Base-by-base conservation (phyloP, 2,797 vertebrate genomes). In the Chaunax sp. region DNA sequence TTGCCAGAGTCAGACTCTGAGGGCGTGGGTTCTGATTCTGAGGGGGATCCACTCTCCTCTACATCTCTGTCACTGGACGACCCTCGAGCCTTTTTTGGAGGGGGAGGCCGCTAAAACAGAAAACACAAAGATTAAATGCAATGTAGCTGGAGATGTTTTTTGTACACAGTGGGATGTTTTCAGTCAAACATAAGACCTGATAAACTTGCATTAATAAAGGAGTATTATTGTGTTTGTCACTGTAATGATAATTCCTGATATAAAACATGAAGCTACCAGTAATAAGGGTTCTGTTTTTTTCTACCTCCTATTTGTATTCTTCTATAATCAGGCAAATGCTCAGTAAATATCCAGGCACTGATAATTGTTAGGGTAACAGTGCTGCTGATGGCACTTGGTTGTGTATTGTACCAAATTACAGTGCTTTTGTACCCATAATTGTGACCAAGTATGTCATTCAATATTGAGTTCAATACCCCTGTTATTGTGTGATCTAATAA, bases 1-100 rank as follows among this genome's bases (percentile, higher is more conserved):
- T 98, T 98, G 57, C 95, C 96, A 0, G 96, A 97, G 78, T 97
- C 97, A 0, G 96, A 98, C 7, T 94, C 94, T 44, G 96, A 97
- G 47, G 97, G 95, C 0, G 96, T 96, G 26, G 96, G 95, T 56
- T 98, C 97, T 33, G 96, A 96, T 40, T 96, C 96, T 0, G 97
- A 96, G 0, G 93, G 91, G 2, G 96, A 98, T 13, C 93, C 93
- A 22, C 96, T 98, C 79, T 95, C 95, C 79, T 95, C 95, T 43
- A 92, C 94, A 9, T 92, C 88, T 69, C 92, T 82, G 69, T 98
- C 97, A 2, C 96, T 99, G 65, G 97, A 97, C 1, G 95, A 95
- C 35, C 95, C 92, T 25, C 96, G 92, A 16, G 92, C 87, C 61
- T 95, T 94, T 88, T 99, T 98, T 0, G 92, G 81, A 69, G 92